Percentiles rank a stretch among this genome's conserved stretches.
Evolutionary conservation across 2,888 invertebrate species (phyloP).

Genomic region (Sylvicola cinctus): DNA sequence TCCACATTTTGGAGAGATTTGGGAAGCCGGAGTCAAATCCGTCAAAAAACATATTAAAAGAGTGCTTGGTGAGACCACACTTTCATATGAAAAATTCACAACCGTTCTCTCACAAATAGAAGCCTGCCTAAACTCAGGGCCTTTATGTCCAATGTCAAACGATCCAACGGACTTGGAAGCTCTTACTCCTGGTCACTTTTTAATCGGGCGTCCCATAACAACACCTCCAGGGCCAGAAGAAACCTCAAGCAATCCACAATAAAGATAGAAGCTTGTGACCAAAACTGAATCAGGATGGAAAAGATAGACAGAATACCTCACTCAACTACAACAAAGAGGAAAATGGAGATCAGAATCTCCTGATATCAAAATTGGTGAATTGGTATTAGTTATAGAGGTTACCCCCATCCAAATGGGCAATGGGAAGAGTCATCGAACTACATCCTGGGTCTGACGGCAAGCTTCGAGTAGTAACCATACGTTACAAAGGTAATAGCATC

Average conservation of each 20-base stretch:
- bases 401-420: too few relatives aligned
- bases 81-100: conserved; percentile 12
- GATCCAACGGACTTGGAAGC: conserved; percentile 7
- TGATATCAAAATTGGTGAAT: too few relatives aligned
- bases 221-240: conserved; percentile 6
- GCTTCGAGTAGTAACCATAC: too few relatives aligned
- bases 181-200: conserved; percentile 8
- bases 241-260: neutral
- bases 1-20: conserved; percentile 15
- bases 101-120: conserved; percentile 12
- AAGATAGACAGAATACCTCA: too few relatives aligned
- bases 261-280: neutral
- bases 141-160: conserved; percentile 9
- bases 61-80: conserved; percentile 9
- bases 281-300: conserved; percentile 1
- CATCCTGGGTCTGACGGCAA: too few relatives aligned
- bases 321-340: too few relatives aligned
- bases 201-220: conserved; percentile 5
- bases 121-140: conserved; percentile 13
- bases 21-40: conserved; percentile 14
- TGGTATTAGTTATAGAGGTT: too few relatives aligned
- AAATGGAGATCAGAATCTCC: too few relatives aligned
- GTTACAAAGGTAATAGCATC: too few relatives aligned
- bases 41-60: conserved; percentile 13
- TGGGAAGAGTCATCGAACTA: too few relatives aligned